Evolutionary conservation across 2,797 vertebrate genomes (phyloP).

Genomic region (Halcyon leucocephala): DNA sequence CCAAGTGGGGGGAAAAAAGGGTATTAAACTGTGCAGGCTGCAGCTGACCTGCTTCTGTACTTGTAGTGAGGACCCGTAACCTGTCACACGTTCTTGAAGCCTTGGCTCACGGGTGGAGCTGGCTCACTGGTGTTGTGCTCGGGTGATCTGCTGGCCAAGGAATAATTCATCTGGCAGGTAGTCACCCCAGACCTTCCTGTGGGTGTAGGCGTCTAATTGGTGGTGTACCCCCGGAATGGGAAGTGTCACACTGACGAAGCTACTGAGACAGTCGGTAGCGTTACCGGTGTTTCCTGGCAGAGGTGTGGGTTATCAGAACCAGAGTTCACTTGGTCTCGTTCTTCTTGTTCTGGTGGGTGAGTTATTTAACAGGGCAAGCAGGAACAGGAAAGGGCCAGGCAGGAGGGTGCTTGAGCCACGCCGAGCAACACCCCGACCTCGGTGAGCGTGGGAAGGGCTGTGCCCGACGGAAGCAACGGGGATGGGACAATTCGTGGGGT

Average conservation of each 20-base stretch:
- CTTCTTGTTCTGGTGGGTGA: background rate
- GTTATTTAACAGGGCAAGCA: background rate
- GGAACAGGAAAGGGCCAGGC: background rate
- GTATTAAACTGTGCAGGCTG: background rate
- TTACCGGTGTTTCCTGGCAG: background rate
- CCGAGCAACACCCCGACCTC: fast-evolving
- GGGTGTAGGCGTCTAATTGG: background rate
- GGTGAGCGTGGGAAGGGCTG: fast-evolving
- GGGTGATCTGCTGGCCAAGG: background rate
- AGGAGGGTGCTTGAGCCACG: fast-evolving
- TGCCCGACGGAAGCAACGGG: background rate
- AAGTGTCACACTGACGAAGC: background rate
- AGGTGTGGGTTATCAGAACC: background rate
- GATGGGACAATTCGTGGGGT: fast-evolving
- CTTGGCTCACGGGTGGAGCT: background rate
- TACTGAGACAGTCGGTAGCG: background rate
- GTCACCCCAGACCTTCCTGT: background rate
- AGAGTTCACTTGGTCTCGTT: background rate
- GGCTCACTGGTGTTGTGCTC: background rate
- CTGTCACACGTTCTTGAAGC: background rate
- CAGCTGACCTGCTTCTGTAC: background rate
- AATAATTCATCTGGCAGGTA: background rate
- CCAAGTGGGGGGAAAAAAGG: background rate
- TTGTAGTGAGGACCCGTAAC: background rate
- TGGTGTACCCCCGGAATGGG: background rate